Base-by-base conservation (phyloP, 2,113 vertebrate genomes). In the Pagrus major region DNA sequence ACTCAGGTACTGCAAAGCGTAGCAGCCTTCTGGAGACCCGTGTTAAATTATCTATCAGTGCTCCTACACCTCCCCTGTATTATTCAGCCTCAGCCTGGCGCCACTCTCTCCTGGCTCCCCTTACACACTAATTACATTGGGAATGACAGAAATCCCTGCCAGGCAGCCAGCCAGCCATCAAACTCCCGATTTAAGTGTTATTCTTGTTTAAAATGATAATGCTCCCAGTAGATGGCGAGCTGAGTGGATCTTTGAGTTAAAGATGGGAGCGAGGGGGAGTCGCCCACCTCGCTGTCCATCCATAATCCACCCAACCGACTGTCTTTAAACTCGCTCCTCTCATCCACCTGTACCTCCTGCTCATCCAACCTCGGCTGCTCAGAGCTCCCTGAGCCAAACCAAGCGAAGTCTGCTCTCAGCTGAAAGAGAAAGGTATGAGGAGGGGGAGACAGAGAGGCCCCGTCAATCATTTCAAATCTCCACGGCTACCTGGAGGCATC, bases 111-210 rank as follows among this genome's bases (percentile, higher is more conserved):
- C 76, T 78, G 71, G 67, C 84, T 85, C 86, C 73, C 3, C 67
- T 88, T 76, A 79, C 85, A 71, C 85, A 51, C 82, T 89, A 88
- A 91, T 93, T 82, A 90, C 72, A 76, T 12, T 42, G 78, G 76
- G 75, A 90, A 85, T 80, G 78, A 86, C 80, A 90, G 78, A 81
- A 74, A 83, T 60, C 80, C 56, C 85, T 70, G 81, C 9, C 39
- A 79, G 86, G 42, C 63, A 66, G 52, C 0, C 55, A 70, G 73
- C 6, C 70, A 61, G 58, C 39, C 75, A 21, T 42, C 29, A 29
- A 20, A 44, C 56, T 16, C 37, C 2, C 10, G 27, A 63, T 77
- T 71, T 20, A 21, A 58, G 37, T 67, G 64, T 84, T 86, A 79
- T 85, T 67, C 66, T 76, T 78, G 12, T 58, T 80, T 63, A 35